Percentiles rank a stretch among this genome's conserved stretches.
Conservation (phyloP, 2,888 invertebrate genomes). For the Drosophila meridiana region DNA sequence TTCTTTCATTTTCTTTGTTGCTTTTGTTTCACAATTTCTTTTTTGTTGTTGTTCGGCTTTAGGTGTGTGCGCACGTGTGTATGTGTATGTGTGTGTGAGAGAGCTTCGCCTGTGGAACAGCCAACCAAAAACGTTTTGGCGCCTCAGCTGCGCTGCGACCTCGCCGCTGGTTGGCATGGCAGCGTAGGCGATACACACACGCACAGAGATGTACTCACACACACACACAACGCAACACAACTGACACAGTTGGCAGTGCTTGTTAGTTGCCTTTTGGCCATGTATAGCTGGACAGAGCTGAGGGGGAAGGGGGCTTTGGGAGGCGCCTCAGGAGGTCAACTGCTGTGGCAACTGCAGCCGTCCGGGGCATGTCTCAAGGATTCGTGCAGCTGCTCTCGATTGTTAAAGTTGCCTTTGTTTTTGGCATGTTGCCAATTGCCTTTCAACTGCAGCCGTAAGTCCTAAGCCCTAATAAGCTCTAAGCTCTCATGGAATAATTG, state of each 20-base stretch:
- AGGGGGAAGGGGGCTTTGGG: background rate
- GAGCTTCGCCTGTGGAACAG: constrained; percentile 72
- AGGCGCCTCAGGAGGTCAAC: constrained; percentile 51
- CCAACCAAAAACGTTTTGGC: constrained; percentile 83
- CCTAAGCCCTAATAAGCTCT: constrained; percentile 28
- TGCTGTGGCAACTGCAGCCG: constrained; percentile 26
- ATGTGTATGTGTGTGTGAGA: constrained; percentile 31
- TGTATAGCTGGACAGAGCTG: constrained; percentile 23
- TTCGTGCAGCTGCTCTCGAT: constrained; percentile 44
- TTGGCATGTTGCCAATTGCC: constrained; percentile 71
- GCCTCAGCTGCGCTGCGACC: constrained; percentile 62
- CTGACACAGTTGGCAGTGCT: constrained; percentile 69
- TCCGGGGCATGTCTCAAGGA: constrained; percentile 24
- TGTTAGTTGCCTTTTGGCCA: constrained; percentile 41
- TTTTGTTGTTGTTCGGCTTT: constrained; percentile 31
- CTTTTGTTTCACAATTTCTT: constrained; percentile 78
- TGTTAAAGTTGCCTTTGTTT: constrained; percentile 55
- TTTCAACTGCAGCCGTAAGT: constrained; percentile 56
- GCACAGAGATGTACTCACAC: constrained; percentile 18
- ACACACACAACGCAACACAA: constrained; percentile 35
- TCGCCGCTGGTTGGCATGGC: constrained; percentile 78
- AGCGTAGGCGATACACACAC: constrained; percentile 61
- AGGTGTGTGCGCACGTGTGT: constrained; percentile 9
- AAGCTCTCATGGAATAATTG: constrained; percentile 27
- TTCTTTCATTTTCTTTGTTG: constrained; percentile 81